phyloP scores from a whole-genome alignment of 2,113 vertebrate genomes.

The Puffinus mauretanicus region DNA sequence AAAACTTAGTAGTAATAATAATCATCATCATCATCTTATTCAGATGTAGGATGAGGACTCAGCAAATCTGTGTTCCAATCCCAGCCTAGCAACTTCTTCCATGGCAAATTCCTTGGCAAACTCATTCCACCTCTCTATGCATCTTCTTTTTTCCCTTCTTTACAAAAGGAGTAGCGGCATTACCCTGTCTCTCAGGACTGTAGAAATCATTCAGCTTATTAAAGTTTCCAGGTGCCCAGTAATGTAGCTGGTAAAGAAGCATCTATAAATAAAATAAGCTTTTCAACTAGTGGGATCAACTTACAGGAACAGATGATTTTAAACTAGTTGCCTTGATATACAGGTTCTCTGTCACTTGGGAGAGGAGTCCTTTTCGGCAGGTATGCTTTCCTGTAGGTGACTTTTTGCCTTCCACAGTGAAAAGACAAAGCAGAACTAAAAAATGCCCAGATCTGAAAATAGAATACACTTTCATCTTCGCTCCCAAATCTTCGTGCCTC shows the following conservation, averaged over 20 bases:
- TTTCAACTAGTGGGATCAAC: constrained; percentile 23
- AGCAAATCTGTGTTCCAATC: neutral
- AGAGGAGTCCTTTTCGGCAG: constrained; percentile 55
- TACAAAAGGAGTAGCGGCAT: neutral
- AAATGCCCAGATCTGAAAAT: constrained; percentile 51
- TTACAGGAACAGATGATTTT: constrained; percentile 70
- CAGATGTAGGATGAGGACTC: neutral
- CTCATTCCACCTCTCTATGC: neutral
- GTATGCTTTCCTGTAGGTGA: constrained; percentile 21
- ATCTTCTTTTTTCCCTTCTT: neutral
- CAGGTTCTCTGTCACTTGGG: constrained; percentile 59
- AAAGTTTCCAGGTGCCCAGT: neutral
- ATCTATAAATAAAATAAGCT: neutral
- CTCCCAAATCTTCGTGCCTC: neutral
- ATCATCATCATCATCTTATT: neutral
- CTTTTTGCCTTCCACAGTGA: constrained; percentile 37
- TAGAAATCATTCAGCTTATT: neutral
- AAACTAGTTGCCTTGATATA: constrained; percentile 58
- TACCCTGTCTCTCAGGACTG: neutral
- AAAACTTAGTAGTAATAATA: neutral
- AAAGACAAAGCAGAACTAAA: constrained; percentile 58
- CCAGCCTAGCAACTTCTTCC: neutral
- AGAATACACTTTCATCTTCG: constrained; percentile 43
- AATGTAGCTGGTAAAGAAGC: neutral
- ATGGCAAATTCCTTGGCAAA: neutral